phyloP scores from a whole-genome alignment of 2,797 vertebrate species.

The Adelosebastes latens region DNA sequence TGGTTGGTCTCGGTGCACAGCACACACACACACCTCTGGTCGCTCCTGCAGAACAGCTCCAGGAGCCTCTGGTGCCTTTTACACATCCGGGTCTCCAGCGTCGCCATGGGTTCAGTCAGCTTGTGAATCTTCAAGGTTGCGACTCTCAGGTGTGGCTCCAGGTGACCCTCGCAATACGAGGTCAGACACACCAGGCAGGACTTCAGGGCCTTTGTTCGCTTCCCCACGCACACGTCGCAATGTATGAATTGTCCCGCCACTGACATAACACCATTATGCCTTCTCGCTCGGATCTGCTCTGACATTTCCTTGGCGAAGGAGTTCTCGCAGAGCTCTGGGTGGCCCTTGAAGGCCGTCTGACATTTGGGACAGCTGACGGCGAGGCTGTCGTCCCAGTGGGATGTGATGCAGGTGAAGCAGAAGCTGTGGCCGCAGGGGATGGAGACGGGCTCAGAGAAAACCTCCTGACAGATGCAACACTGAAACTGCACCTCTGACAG shows the following conservation, averaged over 20 bases:
- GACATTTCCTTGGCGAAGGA: conserved; percentile 78
- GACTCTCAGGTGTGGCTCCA: conserved; percentile 73
- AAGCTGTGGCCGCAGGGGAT: conserved; percentile 83
- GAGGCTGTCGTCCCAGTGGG: conserved; percentile 54
- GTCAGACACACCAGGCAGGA: conserved; percentile 78
- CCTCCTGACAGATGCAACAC: conserved; percentile 75
- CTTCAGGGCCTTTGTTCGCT: conserved; percentile 56
- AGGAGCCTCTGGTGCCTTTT: conserved; percentile 76
- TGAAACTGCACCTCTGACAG: conserved; percentile 77
- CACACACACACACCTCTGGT: conserved; percentile 80
- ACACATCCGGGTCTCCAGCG: conserved; percentile 79
- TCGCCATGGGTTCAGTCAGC: conserved; percentile 66
- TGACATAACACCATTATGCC: not conserved
- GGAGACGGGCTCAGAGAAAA: conserved; percentile 78
- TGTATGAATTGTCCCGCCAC: not conserved
- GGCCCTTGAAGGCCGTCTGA: conserved; percentile 49
- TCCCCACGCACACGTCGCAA: conserved; percentile 70
- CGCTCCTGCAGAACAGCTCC: conserved; percentile 83
- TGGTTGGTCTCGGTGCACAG: conserved; percentile 81
- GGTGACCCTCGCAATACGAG: conserved; percentile 77
- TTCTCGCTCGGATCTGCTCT: conserved; percentile 60
- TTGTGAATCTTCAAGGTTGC: conserved; percentile 69
- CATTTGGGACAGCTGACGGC: conserved; percentile 74
- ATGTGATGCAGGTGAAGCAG: conserved; percentile 75
- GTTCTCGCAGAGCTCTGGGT: conserved; percentile 76